Percentiles rank a stretch among this genome's conserved stretches.
Evolutionary conservation across 2,888 invertebrate genomes (phyloP).

Genomic region (Antheraea yamamai): DNA sequence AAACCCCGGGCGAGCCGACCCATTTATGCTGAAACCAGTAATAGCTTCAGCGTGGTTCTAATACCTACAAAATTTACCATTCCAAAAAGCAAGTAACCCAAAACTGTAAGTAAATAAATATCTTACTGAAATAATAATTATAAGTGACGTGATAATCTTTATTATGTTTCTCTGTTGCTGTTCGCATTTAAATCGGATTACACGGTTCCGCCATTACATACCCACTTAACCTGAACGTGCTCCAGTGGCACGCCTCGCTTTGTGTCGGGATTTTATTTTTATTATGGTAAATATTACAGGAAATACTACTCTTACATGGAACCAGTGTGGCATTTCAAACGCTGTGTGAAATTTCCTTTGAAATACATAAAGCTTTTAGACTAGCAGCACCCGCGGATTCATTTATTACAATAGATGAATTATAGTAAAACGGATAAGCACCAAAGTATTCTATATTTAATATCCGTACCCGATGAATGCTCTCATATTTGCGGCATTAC

Average conservation of each 20-base stretch:
- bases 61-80: too few species aligned
- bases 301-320: slow-evolving; percentile 1
- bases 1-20: too few species aligned
- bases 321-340: not conserved
- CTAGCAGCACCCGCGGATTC: too few species aligned
- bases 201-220: slow-evolving; percentile 28
- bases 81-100: too few species aligned
- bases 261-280: slow-evolving; percentile 18
- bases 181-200: slow-evolving; percentile 31
- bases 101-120: not conserved
- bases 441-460: too few species aligned
- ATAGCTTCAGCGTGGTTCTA: too few species aligned
- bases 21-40: too few species aligned
- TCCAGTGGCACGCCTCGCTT: slow-evolving; percentile 24
- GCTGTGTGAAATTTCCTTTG: not conserved
- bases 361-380: not conserved
- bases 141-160: slow-evolving; percentile 21
- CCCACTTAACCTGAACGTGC: slow-evolving; percentile 27
- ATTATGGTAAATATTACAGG: slow-evolving; percentile 7
- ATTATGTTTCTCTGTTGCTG: slow-evolving; percentile 22
- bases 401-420: too few species aligned
- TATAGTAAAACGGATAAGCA: too few species aligned
- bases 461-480: too few species aligned
- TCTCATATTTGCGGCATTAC: too few species aligned
- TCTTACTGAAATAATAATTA: not conserved